A percentile compares a stretch with the other conserved stretches of the same genome.
phyloP scores from a whole-genome alignment of 2,888 invertebrate genomes.

The Melanargia galathea region DNA sequence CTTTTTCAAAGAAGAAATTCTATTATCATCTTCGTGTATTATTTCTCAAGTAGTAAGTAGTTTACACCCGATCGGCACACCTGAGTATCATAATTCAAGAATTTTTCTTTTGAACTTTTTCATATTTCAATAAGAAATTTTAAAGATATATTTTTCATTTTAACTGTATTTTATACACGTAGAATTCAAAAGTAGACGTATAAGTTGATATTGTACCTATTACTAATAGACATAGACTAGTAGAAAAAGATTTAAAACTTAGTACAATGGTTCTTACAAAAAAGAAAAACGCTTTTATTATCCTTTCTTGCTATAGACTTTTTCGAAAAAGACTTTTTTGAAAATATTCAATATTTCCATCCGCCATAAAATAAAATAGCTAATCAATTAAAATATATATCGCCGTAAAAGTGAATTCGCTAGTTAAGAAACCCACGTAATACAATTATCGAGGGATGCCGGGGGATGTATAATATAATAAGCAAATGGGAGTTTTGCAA shows the following conservation, averaged over 20 bases:
- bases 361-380: neutral
- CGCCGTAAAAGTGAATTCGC: constrained; percentile 1
- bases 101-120: neutral
- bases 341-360: neutral
- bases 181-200: too few species aligned
- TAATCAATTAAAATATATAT: constrained; percentile 1
- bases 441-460: constrained; percentile 4
- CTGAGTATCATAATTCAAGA: constrained; percentile 4
- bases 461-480: neutral
- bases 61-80: neutral
- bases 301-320: too few species aligned
- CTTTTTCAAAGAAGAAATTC: neutral
- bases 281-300: too few species aligned
- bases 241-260: too few species aligned
- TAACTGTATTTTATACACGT: too few species aligned
- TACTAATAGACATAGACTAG: too few species aligned
- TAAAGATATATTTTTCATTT: neutral
- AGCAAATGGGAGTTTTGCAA: neutral
- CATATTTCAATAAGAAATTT: too few species aligned
- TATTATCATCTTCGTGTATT: neutral
- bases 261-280: too few species aligned
- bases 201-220: too few species aligned
- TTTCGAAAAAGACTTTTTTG: too few species aligned
- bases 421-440: constrained; percentile 12
- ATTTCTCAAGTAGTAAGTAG: neutral